Conservation (phyloP, 2,113 vertebrate genomes). For the Upupa epops region DNA sequence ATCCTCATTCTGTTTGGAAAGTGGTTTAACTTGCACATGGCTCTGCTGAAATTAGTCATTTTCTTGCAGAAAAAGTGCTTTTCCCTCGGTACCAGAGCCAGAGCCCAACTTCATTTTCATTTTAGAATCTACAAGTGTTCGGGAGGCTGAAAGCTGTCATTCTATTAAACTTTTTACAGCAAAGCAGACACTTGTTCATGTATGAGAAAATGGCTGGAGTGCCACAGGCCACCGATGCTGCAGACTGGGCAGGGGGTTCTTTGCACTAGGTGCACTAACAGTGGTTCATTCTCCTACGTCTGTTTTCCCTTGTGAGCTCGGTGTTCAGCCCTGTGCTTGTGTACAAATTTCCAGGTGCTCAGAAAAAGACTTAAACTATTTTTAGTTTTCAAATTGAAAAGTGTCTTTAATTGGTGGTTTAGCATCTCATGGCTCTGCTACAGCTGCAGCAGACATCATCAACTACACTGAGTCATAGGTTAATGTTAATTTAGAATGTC, state of each 20-base stretch:
- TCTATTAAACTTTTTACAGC: not conserved
- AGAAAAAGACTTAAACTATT: not conserved
- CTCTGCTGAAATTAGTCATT: not conserved
- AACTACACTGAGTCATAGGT: rapidly evolving
- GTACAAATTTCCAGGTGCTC: not conserved
- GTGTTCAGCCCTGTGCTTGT: rapidly evolving
- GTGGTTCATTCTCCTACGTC: no score
- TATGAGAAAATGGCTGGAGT: not conserved
- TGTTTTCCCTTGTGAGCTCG: not conserved
- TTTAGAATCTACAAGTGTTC: not conserved
- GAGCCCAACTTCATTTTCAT: not conserved
- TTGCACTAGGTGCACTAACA: not conserved
- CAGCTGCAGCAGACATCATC: not conserved
- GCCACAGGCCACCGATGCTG: not conserved
- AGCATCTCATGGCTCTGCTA: not conserved
- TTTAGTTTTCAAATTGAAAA: not conserved
- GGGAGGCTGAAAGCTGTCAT: not conserved
- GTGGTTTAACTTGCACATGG: not conserved
- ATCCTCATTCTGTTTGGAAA: not conserved
- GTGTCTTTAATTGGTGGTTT: not conserved
- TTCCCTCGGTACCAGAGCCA: not conserved
- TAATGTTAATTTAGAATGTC: not conserved
- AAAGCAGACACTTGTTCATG: not conserved
- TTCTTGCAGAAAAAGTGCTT: not conserved
- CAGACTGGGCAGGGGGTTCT: no score